phyloP scores from a whole-genome alignment of 2,113 vertebrate genomes.

The Candoia aspera region DNA sequence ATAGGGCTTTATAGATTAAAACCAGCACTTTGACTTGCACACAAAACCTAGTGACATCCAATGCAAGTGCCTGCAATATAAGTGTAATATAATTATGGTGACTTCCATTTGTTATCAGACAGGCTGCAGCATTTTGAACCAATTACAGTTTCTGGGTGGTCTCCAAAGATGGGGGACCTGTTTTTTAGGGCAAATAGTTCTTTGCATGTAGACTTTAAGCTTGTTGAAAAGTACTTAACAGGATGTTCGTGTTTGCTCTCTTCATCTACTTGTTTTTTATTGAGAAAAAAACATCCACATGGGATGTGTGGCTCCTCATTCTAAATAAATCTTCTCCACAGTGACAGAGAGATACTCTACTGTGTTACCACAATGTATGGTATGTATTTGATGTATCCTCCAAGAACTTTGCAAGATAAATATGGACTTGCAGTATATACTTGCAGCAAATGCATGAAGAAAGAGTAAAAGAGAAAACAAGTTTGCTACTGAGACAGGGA shows the following conservation, averaged over 20 bases:
- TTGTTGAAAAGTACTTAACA: neutral
- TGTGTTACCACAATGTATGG: neutral
- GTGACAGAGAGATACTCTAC: neutral
- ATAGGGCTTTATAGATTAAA: neutral
- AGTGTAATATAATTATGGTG: neutral
- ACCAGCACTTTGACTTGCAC: neutral
- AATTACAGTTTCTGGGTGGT: neutral
- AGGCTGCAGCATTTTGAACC: neutral
- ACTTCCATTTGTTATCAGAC: neutral
- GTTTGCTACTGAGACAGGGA: neutral
- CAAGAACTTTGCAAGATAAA: neutral
- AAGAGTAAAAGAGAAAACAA: neutral
- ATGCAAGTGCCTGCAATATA: neutral
- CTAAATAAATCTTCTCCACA: neutral
- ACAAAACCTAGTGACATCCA: neutral
- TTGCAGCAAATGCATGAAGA: neutral
- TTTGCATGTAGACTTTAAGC: neutral
- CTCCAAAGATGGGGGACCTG: neutral
- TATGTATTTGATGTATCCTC: neutral
- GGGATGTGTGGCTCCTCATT: neutral
- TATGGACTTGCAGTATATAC: neutral
- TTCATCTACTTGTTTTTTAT: neutral
- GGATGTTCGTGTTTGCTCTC: neutral
- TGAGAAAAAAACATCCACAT: neutral
- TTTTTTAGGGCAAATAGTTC: neutral